Evolutionary conservation across 92 coral and sea anemone genomes (phyloP), one percentile per base, ranked within the genome.

Genomic region (Diadumene lineata): DNA sequence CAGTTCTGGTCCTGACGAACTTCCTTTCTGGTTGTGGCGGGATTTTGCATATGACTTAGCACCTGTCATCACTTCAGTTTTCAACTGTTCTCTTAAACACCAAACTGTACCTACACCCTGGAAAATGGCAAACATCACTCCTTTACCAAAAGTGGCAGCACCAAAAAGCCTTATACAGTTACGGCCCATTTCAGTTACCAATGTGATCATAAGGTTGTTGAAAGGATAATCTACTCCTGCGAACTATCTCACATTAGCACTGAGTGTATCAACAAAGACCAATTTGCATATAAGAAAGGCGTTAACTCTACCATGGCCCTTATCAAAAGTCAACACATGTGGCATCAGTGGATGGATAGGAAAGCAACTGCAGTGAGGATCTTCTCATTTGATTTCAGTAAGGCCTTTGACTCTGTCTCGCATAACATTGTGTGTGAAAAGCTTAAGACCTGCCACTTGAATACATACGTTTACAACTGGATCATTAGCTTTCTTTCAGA

Each of bases 1-100:
- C 27, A 74, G 78, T 1, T 34, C 86, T 0, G 89, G 85, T 31
- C 90, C 81, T n/a, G 85, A 74, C 43, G 81, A 70, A n/a, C 43
- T 79, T 16, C 86, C 86, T 10, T 76, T 69, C 23, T 86, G 90
- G 80, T 60, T 81, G 13, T 86, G 87, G 71, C 68, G 83, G 0
- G 87, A 86, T 58, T 87, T 46, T 32, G 80, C 88, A 17, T 11
- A 77, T 30, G 23, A 83, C 19, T 81, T 87, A 16, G 81, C 92
- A 10, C 88, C 85, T 6, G 38, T 86, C 16, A 72, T 82, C 25
- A 82, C 87, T 0, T 72, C 72, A 27, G 62, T 79, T 23, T 79
- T 84, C 34, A 79, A 84, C 51, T n/a, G 38, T 50, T 79, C 85
- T 26, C 56, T 79, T 21, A 70, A 43, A 50, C 67, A 71, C 22